Evolutionary conservation across 2,113 vertebrate species (phyloP).

Genomic region (Poeciliopsis prolifica): DNA sequence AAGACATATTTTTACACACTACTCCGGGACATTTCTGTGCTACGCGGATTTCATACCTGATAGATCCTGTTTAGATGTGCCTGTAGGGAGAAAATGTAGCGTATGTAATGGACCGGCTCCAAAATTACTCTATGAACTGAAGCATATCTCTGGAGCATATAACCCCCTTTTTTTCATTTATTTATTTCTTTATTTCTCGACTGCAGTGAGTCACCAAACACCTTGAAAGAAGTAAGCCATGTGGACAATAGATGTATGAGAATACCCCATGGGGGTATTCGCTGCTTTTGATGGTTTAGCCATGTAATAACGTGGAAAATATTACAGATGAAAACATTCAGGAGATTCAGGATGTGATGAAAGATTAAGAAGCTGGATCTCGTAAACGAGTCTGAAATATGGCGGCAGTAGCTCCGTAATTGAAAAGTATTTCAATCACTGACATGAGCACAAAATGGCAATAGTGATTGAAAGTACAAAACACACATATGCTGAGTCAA

Average conservation of each 20-base stretch:
- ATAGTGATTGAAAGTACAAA: conserved; percentile 60
- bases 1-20: conserved; percentile 59
- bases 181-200: conserved; percentile 30
- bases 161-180: conserved; percentile 16
- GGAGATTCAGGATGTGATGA: conserved; percentile 51
- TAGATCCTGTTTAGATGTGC: conserved; percentile 85
- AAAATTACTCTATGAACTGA: conserved; percentile 57
- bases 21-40: conserved; percentile 78
- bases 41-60: conserved; percentile 82
- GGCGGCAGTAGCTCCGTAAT: conserved; percentile 9
- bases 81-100: conserved; percentile 82
- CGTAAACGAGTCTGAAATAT: conserved; percentile 36
- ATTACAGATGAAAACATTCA: conserved; percentile 31
- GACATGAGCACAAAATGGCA: conserved; percentile 48
- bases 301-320: conserved; percentile 27
- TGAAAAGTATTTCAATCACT: conserved; percentile 56
- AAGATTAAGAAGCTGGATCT: conserved; percentile 14
- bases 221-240: conserved; percentile 37
- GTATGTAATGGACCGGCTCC: conserved; percentile 75
- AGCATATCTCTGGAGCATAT: conserved; percentile 48
- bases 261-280: conserved; percentile 53
- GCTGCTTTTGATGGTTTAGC: conserved; percentile 55
- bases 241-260: conserved; percentile 47
- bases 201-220: conserved; percentile 43
- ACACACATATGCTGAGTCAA: conserved; percentile 57